These are phyloP conservation scores for Hoplias malabaricus DNA, from an alignment of 2,113 vertebrate genomes.

Conservation along the genomic window DNA sequence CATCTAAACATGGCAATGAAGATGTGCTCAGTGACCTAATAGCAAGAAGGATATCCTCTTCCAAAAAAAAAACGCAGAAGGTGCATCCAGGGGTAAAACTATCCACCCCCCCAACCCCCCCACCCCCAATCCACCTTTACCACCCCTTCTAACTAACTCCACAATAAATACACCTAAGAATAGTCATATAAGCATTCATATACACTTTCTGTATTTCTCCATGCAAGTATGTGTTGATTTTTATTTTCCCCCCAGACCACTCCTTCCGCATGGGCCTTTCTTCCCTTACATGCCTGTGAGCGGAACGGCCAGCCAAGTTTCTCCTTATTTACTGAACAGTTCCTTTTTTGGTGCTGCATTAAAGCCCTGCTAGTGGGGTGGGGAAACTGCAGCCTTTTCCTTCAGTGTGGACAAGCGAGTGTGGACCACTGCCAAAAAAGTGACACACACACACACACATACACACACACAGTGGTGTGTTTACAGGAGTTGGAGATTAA, in stretches of 20 bases:
- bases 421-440: conserved; percentile 4
- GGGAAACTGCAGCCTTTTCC: conserved; percentile 30
- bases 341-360: conserved; percentile 71
- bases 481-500: conserved; percentile 31
- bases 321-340: conserved; percentile 62
- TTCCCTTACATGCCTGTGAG: conserved; percentile 58
- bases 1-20: conserved; percentile 63
- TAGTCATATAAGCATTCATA: conserved; percentile 15
- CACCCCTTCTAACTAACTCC: neutral
- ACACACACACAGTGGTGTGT: conserved; percentile 25
- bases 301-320: conserved; percentile 40
- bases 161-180: conserved; percentile 19
- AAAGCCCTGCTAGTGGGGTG: conserved; percentile 46
- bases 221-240: conserved; percentile 9
- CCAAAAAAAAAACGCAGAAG: neutral
- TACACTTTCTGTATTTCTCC: conserved; percentile 16
- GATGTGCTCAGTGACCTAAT: conserved; percentile 18
- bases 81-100: neutral
- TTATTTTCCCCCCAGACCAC: conserved; percentile 30
- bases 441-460: conserved; percentile 21
- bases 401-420: conserved; percentile 18
- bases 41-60: conserved; percentile 3
- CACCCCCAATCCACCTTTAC: neutral
- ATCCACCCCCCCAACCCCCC: too few relatives aligned
- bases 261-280: conserved; percentile 36